These are phyloP conservation scores for Marisa cornuarietis DNA, from an alignment of 1,140 invertebrate genomes.

Conservation along the genomic window DNA sequence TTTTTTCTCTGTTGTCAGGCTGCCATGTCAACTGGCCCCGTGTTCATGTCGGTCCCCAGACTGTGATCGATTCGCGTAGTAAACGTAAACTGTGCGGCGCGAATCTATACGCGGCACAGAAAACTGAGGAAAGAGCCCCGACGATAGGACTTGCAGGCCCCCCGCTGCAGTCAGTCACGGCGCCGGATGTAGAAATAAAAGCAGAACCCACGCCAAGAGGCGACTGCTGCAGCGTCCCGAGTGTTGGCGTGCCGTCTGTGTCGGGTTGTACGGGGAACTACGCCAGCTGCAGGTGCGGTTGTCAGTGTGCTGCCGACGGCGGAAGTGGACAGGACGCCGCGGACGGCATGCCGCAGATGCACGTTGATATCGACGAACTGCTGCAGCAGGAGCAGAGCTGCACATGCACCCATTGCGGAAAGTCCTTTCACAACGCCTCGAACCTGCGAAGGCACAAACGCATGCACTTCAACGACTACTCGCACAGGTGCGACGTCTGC, in stretches of 20 bases:
- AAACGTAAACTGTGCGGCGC: neutral
- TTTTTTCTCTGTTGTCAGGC: too few relatives aligned
- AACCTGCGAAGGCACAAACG: neutral
- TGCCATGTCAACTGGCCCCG: too few relatives aligned
- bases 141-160: neutral
- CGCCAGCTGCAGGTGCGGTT: neutral
- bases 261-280: conserved; percentile 7
- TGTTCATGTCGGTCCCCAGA: too few relatives aligned
- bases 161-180: neutral
- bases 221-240: neutral
- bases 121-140: neutral
- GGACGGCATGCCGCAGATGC: neutral
- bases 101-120: neutral
- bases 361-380: neutral
- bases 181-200: neutral
- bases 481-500: conserved; percentile 10
- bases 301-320: neutral
- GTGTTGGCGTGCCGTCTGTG: neutral
- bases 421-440: neutral
- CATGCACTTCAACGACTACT: conserved; percentile 4
- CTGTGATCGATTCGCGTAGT: too few relatives aligned
- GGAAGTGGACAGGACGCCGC: neutral
- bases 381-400: neutral
- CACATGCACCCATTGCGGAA: conserved; percentile 5
- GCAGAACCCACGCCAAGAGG: neutral